Base-by-base conservation (phyloP, 2,797 vertebrate species). In the Rhynchotus rufescens region DNA sequence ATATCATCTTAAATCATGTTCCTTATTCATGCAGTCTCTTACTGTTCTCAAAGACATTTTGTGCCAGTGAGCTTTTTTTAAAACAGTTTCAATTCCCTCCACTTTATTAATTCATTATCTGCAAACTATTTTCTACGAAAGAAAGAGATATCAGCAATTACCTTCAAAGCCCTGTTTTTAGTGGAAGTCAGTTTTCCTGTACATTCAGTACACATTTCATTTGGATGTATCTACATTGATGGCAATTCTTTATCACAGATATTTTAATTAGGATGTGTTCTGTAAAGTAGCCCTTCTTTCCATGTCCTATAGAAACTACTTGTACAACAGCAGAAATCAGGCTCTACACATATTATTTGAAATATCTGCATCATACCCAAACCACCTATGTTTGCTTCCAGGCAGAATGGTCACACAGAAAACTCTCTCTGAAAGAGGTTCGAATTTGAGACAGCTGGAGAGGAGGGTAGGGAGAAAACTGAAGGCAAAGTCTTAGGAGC, bases 81-180 rank as follows among this genome's bases (percentile, higher is more conserved):
- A 69, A 80, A 44, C 62, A 68, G 1, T 10, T 79, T 82, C 2
- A 66, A 16, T 86, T 83, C 19, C 13, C 16, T 86, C 20, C 4
- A 49, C 80, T 82, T 84, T 92, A 84, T 88, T 91, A 90, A 90
- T 94, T 94, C 42, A 91, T 93, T 73, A 85, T 64, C 79, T 83
- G 23, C 12, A 88, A 87, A 32, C 8, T 38, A 78, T 88, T 87
- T 92, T 90, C 89, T 57, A 49, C 75, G 22, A 9, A 60, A 56
- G 23, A 36, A 83, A 88, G 92, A 74, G 15, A 40, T 40, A 89
- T 28, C 72, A 69, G 51, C 4, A 25, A 78, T 84, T 78, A 56
- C 9, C 30, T 79, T 67, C 75, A 69, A 81, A 88, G 3, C 3
- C 30, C 16, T 38, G 49, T 66, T 83, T 85, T 78, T 82, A 89